Base-by-base conservation (phyloP, 1,140 invertebrate species). In the Euura lappo region DNA sequence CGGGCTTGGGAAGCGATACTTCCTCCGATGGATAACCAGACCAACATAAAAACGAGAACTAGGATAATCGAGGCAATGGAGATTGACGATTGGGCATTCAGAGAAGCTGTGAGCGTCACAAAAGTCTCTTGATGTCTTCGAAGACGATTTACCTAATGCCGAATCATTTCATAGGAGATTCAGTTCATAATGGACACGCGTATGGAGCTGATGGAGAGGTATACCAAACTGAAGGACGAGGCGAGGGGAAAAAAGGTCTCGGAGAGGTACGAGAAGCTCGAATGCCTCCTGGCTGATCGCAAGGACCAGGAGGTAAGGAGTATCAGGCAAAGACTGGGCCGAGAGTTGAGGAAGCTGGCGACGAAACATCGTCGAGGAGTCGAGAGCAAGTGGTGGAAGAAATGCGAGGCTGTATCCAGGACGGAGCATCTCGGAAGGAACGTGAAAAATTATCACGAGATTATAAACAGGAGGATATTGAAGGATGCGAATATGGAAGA, bases 51-150 rank as follows among this genome's bases (percentile, higher is more conserved):
- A 77, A 88, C 87, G 69, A 83, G 90, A 65, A 81, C 85, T 44
- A 86, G 85, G 72, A 90, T 92, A 75, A 89, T 93, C 81, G 89
- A 89, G 69, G 89, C 90, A 13, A 88, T 93, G 74, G 92, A 93
- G 80, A 81, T 87, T 51, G 89, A 91, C 45, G 90, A 93, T 81
- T 93, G 92, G 93, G 86, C 88, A 2, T 89, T 91, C 69, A 84
- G 92, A 75, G 92, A 94, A 81, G 81, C 88, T 45, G 91, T 91
- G 84, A 88, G 84, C 78, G 68, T 46, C 11, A 43, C 42, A 64
- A 73, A 42, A 66, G 68, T 42, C 45, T 44, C 46, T 72, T 70
- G 71, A 42, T 74, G 44, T 60, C 46, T 65, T 75, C 3, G 44
- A 68, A 51, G 42, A 68, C 43, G 4, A 74, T 43, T 28, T 28